Base-by-base conservation (phyloP, 1,140 invertebrate genomes). In the Zaprionus gabonicus region DNA sequence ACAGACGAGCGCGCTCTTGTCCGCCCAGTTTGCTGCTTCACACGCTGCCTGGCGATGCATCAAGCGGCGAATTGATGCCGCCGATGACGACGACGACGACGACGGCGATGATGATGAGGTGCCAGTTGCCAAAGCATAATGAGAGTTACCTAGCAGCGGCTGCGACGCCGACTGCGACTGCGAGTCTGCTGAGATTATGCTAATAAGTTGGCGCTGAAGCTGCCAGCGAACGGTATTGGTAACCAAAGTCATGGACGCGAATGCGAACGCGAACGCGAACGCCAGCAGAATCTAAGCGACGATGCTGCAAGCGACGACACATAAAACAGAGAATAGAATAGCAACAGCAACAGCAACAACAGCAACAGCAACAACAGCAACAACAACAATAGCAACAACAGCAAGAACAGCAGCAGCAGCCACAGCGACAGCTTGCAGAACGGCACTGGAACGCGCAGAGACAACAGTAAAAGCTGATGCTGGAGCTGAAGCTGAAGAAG, bases 31-130 rank as follows among this genome's bases (percentile, higher is more conserved):
- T 62, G 58, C 74, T 57, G 68, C 78, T 87, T 88, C 84, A 81
- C 84, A 87, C 84, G 84, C 78, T 82, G 87, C 59, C 71, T 82
- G 75, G 65, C 80, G 80, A 88, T 72, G 80, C 83, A 80, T 77
- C 69, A 82, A 82, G 44, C 63, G 49, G 80, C 83, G 76, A 86
- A 87, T 87, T 82, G 82, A 87, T 87, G 82, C 83, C 83, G 67
- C 85, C 78, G 84, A 84, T 88, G 77, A 83, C 71, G 81, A 83
- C n/a, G 6, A 56, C 13, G 15, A 17, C 25, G 53, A 56, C 23
- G 62, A 51, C 10, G 20, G n/a, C 10, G 20, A 51, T 25, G 78
- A 81, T 81, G 78, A 85, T 86, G 82, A 85, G 82, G 67, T 85
- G 82, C 82, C 82, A 23, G n/a, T 60, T 27, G 60, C 66, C 66